Base-by-base conservation (phyloP, 2,888 invertebrate genomes). In the Diaphora mendica region DNA sequence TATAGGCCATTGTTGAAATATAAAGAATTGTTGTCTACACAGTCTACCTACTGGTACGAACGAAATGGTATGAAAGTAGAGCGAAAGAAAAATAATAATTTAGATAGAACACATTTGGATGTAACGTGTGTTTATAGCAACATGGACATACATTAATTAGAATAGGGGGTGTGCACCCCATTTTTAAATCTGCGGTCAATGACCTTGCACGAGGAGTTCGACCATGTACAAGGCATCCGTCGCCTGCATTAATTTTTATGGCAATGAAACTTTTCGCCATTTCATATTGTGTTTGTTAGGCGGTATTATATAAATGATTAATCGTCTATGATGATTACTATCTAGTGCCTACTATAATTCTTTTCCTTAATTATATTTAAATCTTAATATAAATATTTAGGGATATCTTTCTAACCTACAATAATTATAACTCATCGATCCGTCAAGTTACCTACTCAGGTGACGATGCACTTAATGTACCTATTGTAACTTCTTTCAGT, bases 151-250 rank as follows among this genome's bases (percentile, higher is more conserved):
- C 62, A 70, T 48, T 67, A 85, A 87, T 85, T 86, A 84, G 77
- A 79, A 76, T 82, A 85, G 81, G 84, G 87, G 87, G 84, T 86
- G 85, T 83, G 80, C 76, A 80, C 88, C 85, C 87, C 83, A 83
- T 85, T 83, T 81, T 81, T 80, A 82, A 81, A 78, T 80, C 77
- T 48, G 68, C 72, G 84, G 83, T 87, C 88, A 87, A 74, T 82
- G 88, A 86, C 86, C 88, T 78, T 35, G 11, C 67, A 65, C 64
- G 68, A 77, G 71, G 68, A 77, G 71, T 65, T 59, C 44, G 73
- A 74, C 69, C 71, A 59, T 59, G 72, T 78, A 73, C 68, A 73
- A 73, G 74, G 70, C 83, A 80, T 82, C 83, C 83, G 82, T 85
- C 85, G 83, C 84, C 85, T 84, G 72, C 71, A 71, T 67, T 76